phyloP scores from a whole-genome alignment of 2,113 vertebrate species.

The Campylomormyrus numenius region DNA sequence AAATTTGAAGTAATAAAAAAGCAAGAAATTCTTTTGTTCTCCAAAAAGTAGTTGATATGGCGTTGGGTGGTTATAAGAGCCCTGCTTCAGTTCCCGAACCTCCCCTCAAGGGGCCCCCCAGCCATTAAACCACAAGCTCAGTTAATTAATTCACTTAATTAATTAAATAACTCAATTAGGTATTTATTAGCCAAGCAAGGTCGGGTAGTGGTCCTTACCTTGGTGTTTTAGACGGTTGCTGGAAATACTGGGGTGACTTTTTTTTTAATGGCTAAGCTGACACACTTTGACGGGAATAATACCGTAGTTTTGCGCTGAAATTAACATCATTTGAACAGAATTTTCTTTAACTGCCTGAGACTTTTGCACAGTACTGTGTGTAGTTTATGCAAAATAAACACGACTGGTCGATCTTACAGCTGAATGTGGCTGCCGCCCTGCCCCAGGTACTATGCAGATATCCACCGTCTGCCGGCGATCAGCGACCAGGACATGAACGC shows the following conservation, averaged over 20 bases:
- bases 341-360: not conserved
- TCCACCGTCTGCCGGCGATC: conserved; percentile 87
- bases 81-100: not conserved
- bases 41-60: not conserved
- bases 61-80: not conserved
- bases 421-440: not conserved
- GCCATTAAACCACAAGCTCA: not conserved
- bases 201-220: not conserved
- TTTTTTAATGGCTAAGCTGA: not conserved
- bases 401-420: not conserved
- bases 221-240: not conserved
- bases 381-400: not conserved
- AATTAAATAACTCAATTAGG: not conserved
- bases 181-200: not conserved
- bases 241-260: not conserved
- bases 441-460: conserved; percentile 89
- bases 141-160: not conserved
- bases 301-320: not conserved
- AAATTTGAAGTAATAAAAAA: not conserved
- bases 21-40: not conserved
- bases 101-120: not conserved
- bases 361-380: not conserved
- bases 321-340: not conserved
- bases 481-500: conserved; percentile 98
- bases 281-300: not conserved